Percentiles rank a stretch among this genome's conserved stretches.
Evolutionary conservation across 2,113 vertebrate genomes (phyloP).

Genomic region (Chinchilla lanigera): DNA sequence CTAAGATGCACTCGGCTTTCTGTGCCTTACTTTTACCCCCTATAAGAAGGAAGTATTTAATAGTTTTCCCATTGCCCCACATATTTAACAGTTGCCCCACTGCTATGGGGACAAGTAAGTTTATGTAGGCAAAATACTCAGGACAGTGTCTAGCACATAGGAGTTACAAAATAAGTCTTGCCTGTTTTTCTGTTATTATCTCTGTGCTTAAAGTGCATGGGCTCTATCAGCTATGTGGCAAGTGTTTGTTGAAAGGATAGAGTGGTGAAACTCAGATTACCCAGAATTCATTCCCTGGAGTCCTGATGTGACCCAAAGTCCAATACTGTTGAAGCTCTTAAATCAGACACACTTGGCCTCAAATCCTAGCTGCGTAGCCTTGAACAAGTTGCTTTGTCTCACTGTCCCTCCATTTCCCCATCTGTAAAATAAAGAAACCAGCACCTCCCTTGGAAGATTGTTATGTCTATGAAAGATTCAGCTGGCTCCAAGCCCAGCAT

Average conservation of each 20-base stretch:
- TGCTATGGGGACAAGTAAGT: background rate
- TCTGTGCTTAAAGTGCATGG: background rate
- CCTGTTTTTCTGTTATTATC: background rate
- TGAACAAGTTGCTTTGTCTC: background rate
- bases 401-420: slow-evolving; percentile 25
- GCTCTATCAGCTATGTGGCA: background rate
- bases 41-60: background rate
- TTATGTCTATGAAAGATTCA: slow-evolving; percentile 36
- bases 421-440: slow-evolving; percentile 42
- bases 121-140: background rate
- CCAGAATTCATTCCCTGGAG: background rate
- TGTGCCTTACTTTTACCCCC: background rate
- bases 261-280: background rate
- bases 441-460: background rate
- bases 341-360: background rate
- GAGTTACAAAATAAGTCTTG: background rate
- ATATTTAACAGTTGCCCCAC: background rate
- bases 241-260: background rate
- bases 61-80: background rate
- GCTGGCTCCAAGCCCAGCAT: slow-evolving; percentile 59
- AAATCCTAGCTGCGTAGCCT: slow-evolving; percentile 33
- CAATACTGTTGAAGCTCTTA: background rate
- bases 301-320: background rate
- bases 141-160: background rate
- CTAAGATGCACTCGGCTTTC: background rate